Conservation (phyloP, 2,888 invertebrate species). For the Ectropis crepuscularia region DNA sequence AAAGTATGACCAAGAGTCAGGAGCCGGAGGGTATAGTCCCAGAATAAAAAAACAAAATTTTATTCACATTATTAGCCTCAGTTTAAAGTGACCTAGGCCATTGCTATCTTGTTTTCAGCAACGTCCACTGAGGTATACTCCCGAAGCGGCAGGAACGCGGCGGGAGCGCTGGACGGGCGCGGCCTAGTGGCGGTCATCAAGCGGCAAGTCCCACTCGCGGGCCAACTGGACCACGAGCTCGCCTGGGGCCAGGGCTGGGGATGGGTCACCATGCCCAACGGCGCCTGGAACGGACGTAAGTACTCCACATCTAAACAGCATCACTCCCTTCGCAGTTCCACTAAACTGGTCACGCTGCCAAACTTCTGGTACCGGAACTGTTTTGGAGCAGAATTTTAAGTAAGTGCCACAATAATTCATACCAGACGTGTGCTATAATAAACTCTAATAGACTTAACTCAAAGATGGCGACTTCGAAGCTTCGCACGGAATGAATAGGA, state of each 20-base stretch:
- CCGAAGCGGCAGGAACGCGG: conserved; percentile 60
- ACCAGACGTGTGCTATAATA: too few species aligned
- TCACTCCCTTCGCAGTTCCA: too few species aligned
- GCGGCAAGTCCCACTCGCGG: conserved; percentile 78
- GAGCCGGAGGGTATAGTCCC: too few species aligned
- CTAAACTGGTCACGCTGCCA: too few species aligned
- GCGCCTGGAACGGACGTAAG: conserved; percentile 87
- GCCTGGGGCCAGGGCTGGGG: conserved; percentile 92
- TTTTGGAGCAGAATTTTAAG: too few species aligned
- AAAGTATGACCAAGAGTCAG: too few species aligned
- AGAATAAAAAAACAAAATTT: too few species aligned
- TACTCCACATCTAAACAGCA: conserved; percentile 34
- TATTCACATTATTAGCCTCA: too few species aligned
- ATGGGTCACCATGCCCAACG: conserved; percentile 88
- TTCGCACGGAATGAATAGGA: conserved; percentile 6
- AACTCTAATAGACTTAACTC: too few species aligned
- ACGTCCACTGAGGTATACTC: conserved; percentile 75
- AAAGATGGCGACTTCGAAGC: not conserved
- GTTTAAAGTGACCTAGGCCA: too few species aligned
- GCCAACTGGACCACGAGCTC: conserved; percentile 83
- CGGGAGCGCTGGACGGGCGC: conserved; percentile 74
- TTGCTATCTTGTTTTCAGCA: conserved; percentile 50
- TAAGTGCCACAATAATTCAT: too few species aligned
- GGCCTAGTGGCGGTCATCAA: conserved; percentile 81
- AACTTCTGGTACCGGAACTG: too few species aligned